phyloP scores from a whole-genome alignment of 2,797 vertebrate species.

The Xiphorhynchus erythropygius region DNA sequence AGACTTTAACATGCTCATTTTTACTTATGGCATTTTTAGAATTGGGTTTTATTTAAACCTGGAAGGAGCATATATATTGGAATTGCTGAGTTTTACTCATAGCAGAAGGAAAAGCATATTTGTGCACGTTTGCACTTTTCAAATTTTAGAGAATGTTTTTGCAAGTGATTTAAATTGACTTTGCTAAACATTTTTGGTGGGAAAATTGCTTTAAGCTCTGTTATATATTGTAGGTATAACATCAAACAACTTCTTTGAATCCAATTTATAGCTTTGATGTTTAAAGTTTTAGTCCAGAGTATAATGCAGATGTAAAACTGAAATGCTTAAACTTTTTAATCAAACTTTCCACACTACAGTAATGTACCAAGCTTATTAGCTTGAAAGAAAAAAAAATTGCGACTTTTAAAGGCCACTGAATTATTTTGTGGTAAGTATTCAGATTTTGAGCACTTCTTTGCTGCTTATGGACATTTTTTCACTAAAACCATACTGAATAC shows the following conservation, averaged over 20 bases:
- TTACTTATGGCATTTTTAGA: constrained; percentile 1
- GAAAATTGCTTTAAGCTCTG: constrained; percentile 59
- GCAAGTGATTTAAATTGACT: constrained; percentile 61
- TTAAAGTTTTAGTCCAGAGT: constrained; percentile 60
- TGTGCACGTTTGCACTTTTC: constrained; percentile 58
- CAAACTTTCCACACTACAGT: constrained; percentile 16
- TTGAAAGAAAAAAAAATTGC: not conserved
- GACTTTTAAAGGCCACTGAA: not conserved
- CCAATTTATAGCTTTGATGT: constrained; percentile 67
- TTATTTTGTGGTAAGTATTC: constrained; percentile 8
- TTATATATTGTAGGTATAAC: constrained; percentile 45
- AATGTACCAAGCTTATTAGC: constrained; percentile 26
- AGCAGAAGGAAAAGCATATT: constrained; percentile 32
- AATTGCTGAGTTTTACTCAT: constrained; percentile 44
- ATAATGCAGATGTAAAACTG: constrained; percentile 52
- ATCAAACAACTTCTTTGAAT: constrained; percentile 71
- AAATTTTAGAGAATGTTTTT: constrained; percentile 52
- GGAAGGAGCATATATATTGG: not conserved
- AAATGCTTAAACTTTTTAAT: constrained; percentile 68
- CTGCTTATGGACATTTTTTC: not conserved
- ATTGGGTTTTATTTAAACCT: not conserved
- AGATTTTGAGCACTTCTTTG: not conserved
- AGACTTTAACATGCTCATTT: not conserved
- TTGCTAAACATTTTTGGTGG: constrained; percentile 65
- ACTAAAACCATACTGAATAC: not conserved